A percentile compares a stretch with the other conserved stretches of the same genome.
Evolutionary conservation across 2,113 vertebrate genomes (phyloP).

Genomic region (Dromaius novaehollandiae): DNA sequence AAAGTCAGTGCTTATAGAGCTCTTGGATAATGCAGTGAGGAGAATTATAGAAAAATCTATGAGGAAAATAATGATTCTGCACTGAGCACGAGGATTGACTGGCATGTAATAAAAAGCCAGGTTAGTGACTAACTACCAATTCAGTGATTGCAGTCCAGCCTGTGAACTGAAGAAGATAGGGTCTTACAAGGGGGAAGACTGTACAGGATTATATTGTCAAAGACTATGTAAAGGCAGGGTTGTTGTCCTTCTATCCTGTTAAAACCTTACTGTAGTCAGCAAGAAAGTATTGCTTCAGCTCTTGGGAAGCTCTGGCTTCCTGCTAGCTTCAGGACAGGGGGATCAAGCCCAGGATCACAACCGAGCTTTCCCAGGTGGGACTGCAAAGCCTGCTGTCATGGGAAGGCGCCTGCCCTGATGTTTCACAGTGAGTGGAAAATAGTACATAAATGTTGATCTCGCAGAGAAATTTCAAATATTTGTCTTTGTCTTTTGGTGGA

Average conservation of each 20-base stretch:
- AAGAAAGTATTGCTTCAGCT: neutral
- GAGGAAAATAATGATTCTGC: neutral
- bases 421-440: fast-evolving
- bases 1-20: neutral
- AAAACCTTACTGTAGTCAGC: neutral
- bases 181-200: neutral
- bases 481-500: neutral
- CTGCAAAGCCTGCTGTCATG: neutral
- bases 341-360: neutral
- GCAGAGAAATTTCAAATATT: neutral
- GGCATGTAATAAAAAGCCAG: neutral
- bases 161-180: neutral
- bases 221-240: neutral
- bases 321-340: fast-evolving
- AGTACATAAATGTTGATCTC: neutral
- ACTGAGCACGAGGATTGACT: neutral
- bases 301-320: neutral
- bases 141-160: neutral
- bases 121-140: neutral
- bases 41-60: conserved; percentile 26
- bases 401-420: fast-evolving
- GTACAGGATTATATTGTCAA: neutral
- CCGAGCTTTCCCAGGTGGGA: neutral
- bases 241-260: neutral
- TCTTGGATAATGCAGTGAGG: neutral